Evolutionary conservation across 2,888 invertebrate genomes (phyloP).

Genomic region (Fissipunctia ypsillon): DNA sequence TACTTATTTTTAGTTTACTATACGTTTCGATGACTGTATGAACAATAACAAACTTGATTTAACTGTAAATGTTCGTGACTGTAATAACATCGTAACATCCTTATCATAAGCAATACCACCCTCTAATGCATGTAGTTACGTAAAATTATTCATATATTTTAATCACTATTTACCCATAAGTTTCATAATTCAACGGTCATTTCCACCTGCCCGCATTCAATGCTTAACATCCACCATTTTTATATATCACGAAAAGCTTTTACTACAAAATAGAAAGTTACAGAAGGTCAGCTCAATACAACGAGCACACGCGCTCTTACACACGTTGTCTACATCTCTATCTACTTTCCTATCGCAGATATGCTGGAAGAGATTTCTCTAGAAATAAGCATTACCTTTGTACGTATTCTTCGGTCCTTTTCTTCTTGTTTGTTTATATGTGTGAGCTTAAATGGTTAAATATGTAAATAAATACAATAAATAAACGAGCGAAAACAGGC

Average conservation of each 20-base stretch:
- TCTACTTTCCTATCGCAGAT: too few species aligned
- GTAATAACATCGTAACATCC: neutral
- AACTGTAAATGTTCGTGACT: neutral
- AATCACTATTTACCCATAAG: constrained; percentile 18
- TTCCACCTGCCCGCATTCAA: neutral
- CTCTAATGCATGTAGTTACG: neutral
- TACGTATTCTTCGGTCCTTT: too few species aligned
- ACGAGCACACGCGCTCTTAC: too few species aligned
- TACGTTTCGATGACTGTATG: neutral
- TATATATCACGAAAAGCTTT: constrained; percentile 3
- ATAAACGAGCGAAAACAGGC: too few species aligned
- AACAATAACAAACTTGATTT: neutral
- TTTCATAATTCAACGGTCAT: constrained; percentile 19
- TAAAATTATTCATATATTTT: constrained; percentile 8
- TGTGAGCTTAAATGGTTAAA: too few species aligned
- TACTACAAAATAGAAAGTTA: neutral
- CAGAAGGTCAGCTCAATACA: neutral
- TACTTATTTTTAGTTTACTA: neutral
- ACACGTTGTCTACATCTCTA: too few species aligned
- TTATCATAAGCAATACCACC: neutral
- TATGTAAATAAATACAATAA: too few species aligned
- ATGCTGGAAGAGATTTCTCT: too few species aligned
- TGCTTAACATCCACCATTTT: neutral
- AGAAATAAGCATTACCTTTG: too few species aligned
- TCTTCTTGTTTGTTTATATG: too few species aligned